Evolutionary conservation across 2,797 vertebrate species (phyloP), one percentile per base, ranked within the genome.

Genomic region (Rhodeus uyekii): DNA sequence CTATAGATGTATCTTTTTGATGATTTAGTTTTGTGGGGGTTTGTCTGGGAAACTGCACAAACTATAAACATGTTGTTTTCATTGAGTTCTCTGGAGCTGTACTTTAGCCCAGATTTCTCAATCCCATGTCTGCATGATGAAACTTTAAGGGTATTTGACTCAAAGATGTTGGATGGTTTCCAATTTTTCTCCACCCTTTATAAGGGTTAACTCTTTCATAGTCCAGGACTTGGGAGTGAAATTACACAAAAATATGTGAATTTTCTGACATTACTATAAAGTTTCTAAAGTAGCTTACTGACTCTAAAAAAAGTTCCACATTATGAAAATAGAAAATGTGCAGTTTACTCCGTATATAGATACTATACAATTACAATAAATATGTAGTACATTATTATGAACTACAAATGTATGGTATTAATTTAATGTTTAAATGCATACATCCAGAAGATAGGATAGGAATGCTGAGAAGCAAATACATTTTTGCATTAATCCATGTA

Each of bases 31-130:
- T 81, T 55, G 38, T 84, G 12, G 18, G 42, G 39, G 80, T 76
- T n/a, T 14, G 72, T 84, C 85, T 64, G 72, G 16, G 46, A 75
- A 75, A 73, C 27, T 73, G 77, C 24, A 50, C 5, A 8, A 64
- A 78, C 58, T 72, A 61, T 85, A 69, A 36, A 75, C 86, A 87
- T 36, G 32, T 76, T 88, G 81, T 89, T 89, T 64, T 84, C 53
- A 85, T 90, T 27, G 22, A 38, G 27, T n/a, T 74, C 50, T 24
- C 2, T 8, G 8, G 14, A 10, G 69, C 39, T 72, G n/a, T 60
- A 42, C 48, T 32, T 48, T 81, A 88, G 85, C 88, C 67, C 36
- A 68, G 86, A 80, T 71, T 83, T 81, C 77, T 55, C n/a, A 14
- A 80, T 16, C 24, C 67, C 44, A 80, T 24, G 50, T 24, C 82